phyloP scores from a whole-genome alignment of 2,797 vertebrate genomes.

The Moxostoma hubbsi region DNA sequence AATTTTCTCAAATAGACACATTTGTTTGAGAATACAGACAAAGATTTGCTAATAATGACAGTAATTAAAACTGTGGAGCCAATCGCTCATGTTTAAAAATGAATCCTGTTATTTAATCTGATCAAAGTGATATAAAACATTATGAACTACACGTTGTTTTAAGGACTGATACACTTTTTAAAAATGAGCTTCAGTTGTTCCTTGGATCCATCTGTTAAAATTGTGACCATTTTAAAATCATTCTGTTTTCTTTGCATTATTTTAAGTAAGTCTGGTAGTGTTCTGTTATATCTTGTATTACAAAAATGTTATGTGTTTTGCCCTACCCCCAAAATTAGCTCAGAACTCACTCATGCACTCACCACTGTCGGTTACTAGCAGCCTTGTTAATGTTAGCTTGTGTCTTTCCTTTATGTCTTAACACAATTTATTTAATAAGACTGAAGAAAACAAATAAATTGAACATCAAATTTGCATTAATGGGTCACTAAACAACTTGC shows the following conservation, averaged over 20 bases:
- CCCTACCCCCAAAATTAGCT: background rate
- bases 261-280: too few species aligned
- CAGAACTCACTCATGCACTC: background rate
- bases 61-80: conserved; percentile 37
- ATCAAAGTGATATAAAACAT: conserved; percentile 2
- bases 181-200: background rate
- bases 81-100: background rate
- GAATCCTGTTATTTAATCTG: conserved; percentile 2
- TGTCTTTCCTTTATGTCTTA: too few species aligned
- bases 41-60: conserved; percentile 17
- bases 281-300: background rate
- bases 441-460: background rate
- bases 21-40: conserved; percentile 39
- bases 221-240: too few species aligned
- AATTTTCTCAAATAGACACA: conserved; percentile 42
- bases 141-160: background rate
- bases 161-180: conserved; percentile 10
- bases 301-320: background rate
- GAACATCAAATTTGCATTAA: background rate
- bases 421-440: background rate
- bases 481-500: too few species aligned
- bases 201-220: background rate
- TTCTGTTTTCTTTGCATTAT: too few species aligned
- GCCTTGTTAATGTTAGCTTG: background rate
- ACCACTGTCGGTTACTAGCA: background rate